A percentile compares a stretch with the other conserved stretches of the same genome.
phyloP scores from a whole-genome alignment of 1,140 invertebrate genomes.

The Hypothenemus hampei region DNA sequence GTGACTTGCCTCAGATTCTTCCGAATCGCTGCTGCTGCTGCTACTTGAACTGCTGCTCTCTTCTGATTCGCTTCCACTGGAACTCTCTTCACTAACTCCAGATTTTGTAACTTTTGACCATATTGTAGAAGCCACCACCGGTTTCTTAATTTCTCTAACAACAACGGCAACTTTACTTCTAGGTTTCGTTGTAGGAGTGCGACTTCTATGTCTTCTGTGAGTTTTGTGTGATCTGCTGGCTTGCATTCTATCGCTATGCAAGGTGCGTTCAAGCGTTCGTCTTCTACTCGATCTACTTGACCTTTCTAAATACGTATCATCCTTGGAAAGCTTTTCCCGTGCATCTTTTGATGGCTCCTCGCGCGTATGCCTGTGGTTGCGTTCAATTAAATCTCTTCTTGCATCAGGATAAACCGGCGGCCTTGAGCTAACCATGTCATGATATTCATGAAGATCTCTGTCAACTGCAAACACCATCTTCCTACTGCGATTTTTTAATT shows the following conservation, averaged over 20 bases:
- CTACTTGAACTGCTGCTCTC: slow-evolving; percentile 10
- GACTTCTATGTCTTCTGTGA: slow-evolving; percentile 19
- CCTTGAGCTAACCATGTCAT: not conserved
- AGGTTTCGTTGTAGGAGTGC: slow-evolving; percentile 22
- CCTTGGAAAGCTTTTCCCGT: not conserved
- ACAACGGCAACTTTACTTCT: slow-evolving; percentile 39
- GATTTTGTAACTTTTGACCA: slow-evolving; percentile 36
- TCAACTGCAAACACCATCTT: slow-evolving; percentile 34
- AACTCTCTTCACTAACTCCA: slow-evolving; percentile 1
- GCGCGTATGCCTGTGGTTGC: not conserved
- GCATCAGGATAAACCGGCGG: not conserved
- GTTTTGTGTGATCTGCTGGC: not conserved
- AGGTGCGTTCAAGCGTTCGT: slow-evolving; percentile 14
- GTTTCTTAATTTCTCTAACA: slow-evolving; percentile 42
- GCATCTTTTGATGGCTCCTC: not conserved
- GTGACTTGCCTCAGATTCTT: slow-evolving; percentile 21
- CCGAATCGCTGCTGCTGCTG: slow-evolving; percentile 3
- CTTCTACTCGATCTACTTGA: not conserved
- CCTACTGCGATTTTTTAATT: slow-evolving; percentile 37
- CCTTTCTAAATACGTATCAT: not conserved
- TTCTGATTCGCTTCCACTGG: slow-evolving; percentile 19
- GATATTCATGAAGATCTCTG: slow-evolving; percentile 11
- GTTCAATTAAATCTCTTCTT: slow-evolving; percentile 9
- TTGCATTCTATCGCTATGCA: slow-evolving; percentile 25
- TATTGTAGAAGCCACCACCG: slow-evolving; percentile 42